A percentile compares a stretch with the other conserved stretches of the same genome.
Conservation (phyloP, 2,113 vertebrate genomes). For the Rhabdornis inornatus region DNA sequence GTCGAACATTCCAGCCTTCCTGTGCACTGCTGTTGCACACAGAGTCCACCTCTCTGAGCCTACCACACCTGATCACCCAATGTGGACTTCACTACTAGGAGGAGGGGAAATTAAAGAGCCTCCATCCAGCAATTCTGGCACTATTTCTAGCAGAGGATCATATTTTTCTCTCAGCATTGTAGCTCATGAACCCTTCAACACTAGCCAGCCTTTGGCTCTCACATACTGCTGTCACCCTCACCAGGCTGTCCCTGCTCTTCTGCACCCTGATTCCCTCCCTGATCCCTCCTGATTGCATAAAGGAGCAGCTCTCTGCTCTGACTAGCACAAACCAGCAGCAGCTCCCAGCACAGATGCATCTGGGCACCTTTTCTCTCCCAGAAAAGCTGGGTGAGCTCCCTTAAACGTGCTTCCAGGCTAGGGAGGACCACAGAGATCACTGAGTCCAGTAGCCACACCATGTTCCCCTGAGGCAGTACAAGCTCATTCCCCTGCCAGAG, state of each 20-base stretch:
- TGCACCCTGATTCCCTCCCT: accelerated
- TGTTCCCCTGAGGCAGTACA: neutral
- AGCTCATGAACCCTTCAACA: neutral
- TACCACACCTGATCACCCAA: accelerated
- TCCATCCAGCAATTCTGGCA: neutral
- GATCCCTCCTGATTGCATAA: accelerated
- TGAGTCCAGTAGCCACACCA: neutral
- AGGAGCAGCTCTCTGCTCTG: neutral
- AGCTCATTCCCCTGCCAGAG: neutral
- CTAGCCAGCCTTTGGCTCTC: neutral
- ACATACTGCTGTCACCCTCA: accelerated
- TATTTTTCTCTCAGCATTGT: neutral
- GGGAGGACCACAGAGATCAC: neutral
- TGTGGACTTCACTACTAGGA: neutral
- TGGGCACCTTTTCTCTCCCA: neutral
- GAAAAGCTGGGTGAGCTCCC: neutral
- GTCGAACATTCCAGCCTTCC: neutral
- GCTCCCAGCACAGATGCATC: neutral
- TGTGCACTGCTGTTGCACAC: neutral
- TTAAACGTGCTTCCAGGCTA: neutral
- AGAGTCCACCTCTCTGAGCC: neutral
- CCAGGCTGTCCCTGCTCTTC: neutral
- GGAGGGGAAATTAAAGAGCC: neutral
- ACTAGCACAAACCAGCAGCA: neutral
- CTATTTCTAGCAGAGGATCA: neutral